Base-by-base conservation (phyloP, 2,797 vertebrate genomes). In the Enteromius fasciolatus region DNA sequence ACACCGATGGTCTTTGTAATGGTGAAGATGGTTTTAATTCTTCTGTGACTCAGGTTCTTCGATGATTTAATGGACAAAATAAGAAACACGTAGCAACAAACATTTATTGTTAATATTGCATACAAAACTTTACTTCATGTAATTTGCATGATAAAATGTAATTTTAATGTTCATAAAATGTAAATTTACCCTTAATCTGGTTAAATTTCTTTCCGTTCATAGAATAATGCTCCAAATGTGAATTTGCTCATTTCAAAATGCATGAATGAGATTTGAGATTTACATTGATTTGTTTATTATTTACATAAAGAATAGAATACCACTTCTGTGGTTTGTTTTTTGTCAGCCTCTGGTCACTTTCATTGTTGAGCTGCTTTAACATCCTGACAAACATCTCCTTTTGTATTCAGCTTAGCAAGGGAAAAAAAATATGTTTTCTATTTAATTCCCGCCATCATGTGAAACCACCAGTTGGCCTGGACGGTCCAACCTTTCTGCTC, bases 391-490 rank as follows among this genome's bases (percentile, higher is more conserved):
- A n/a, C 46, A 33, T 73, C 69, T 33, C 9, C 4, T 72, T 31
- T 63, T 31, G 25, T 52, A 50, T 72, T 50, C 25, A 50, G 18
- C 28, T 6, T 73, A 14, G 18, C 50, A 73, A 33, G 3, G 3
- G 4, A 1, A 2, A 39, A 39, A 39, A 39, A 39, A 15, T 3
- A 25, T 11, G 11, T 67, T 12, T 46, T 83, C 87, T 93, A 93
- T 77, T 92, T 94, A 70, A 92, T 94, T 66, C 93, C 93, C 15
- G 87, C 92, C 83, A 94, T 7, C 91, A 94, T 88, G 90, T 95
- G 95, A 81, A 95, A 86, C 94, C 94, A 96, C 92, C 92, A 96
- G 83, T 94, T 96, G 80, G 93, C 88, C 89, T 96, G 94, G 4
- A 96, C 94, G 0, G 90, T 94, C 94, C 94, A 96, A 78, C 92